These are phyloP conservation scores for Oriolus oriolus DNA, from an alignment of 2,113 vertebrate species.

Conservation along the genomic window DNA sequence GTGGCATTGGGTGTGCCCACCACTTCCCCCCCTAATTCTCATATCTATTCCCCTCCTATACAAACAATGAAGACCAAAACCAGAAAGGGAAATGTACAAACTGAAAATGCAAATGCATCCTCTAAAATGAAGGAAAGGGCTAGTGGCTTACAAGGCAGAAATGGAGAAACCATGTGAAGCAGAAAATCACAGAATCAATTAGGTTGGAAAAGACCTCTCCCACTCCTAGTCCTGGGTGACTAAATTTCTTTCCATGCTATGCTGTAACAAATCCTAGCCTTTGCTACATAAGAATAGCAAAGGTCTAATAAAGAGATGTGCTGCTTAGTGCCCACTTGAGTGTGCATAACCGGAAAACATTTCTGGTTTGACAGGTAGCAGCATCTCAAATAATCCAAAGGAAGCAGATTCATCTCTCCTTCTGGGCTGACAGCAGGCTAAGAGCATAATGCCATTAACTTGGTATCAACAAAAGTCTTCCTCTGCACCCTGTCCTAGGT, in stretches of 20 bases:
- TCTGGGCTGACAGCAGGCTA: not conserved
- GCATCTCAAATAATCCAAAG: not conserved
- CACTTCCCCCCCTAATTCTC: not conserved
- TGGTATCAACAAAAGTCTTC: not conserved
- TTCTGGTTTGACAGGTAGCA: not conserved
- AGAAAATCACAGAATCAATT: not conserved
- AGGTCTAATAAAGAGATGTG: not conserved
- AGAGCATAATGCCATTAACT: not conserved
- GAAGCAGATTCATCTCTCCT: not conserved
- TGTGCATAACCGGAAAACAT: not conserved
- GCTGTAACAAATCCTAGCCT: not conserved
- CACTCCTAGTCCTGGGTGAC: not conserved
- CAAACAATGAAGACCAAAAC: not conserved
- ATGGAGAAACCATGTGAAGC: not conserved
- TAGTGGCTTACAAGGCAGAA: not conserved
- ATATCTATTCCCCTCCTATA: not conserved
- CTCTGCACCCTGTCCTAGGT: not conserved
- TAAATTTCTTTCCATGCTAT: not conserved
- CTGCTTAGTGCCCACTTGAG: not conserved
- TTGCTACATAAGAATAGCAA: not conserved
- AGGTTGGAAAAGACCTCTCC: not conserved
- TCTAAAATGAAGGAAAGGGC: not conserved
- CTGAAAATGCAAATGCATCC: not conserved
- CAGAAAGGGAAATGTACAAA: not conserved
- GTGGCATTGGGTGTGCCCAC: not conserved